phyloP scores from a whole-genome alignment of 2,888 invertebrate species.

The Ormia ochracea region DNA sequence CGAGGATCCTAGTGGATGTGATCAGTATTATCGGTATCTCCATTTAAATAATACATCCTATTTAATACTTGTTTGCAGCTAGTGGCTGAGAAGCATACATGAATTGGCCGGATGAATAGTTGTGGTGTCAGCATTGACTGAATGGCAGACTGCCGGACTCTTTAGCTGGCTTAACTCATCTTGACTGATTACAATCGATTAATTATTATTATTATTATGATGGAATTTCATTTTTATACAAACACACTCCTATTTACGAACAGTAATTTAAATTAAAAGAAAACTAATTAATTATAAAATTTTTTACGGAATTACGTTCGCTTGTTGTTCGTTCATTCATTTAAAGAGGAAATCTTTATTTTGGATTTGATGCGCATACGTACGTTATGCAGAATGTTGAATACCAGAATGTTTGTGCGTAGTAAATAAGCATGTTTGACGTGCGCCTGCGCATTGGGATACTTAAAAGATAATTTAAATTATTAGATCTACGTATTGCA shows the following conservation, averaged over 20 bases:
- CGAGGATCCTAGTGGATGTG: neutral
- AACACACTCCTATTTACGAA: slow-evolving; percentile 5
- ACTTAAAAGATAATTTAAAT: slow-evolving; percentile 26
- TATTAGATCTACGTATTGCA: neutral
- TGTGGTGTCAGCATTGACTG: neutral
- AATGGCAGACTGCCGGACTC: neutral
- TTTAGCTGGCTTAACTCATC: slow-evolving; percentile 56
- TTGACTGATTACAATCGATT: slow-evolving; percentile 61
- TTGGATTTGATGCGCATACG: neutral
- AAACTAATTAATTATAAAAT: slow-evolving; percentile 38
- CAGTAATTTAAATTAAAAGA: slow-evolving; percentile 25
- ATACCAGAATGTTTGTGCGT: neutral
- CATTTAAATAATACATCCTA: slow-evolving; percentile 40
- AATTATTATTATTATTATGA: slow-evolving; percentile 61
- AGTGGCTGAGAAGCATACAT: slow-evolving; percentile 9
- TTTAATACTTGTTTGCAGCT: slow-evolving; percentile 27
- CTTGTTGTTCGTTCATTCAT: neutral
- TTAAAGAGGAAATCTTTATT: slow-evolving; percentile 10
- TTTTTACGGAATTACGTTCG: slow-evolving; percentile 9
- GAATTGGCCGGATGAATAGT: slow-evolving; percentile 8
- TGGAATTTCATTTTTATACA: slow-evolving; percentile 38
- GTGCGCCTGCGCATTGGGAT: slow-evolving; percentile 1
- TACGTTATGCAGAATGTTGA: neutral
- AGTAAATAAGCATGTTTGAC: neutral
- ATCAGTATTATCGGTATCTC: slow-evolving; percentile 16